phyloP scores from a whole-genome alignment of 2,797 vertebrate species.

The Enteromius afrohamiltoni region DNA sequence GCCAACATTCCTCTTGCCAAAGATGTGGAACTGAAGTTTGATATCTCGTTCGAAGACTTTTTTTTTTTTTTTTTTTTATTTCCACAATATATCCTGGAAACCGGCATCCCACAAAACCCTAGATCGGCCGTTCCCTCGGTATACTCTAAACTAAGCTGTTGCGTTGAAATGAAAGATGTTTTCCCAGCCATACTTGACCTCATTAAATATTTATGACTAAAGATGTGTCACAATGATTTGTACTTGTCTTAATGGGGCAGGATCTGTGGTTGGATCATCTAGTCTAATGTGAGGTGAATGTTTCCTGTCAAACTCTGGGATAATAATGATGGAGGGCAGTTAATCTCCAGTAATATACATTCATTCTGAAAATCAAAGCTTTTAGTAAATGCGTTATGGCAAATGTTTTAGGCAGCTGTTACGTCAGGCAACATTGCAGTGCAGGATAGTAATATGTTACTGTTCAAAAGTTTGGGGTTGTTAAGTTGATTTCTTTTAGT shows the following conservation, averaged over 20 bases:
- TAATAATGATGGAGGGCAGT: neutral
- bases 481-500: no score
- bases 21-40: conserved; percentile 48
- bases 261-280: neutral
- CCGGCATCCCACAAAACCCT: conserved; percentile 4
- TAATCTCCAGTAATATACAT: neutral
- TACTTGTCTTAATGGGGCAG: neutral
- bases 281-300: neutral
- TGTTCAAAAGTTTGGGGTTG: neutral
- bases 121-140: conserved; percentile 15
- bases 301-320: neutral
- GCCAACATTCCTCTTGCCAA: conserved; percentile 62
- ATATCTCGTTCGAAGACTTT: conserved; percentile 1
- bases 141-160: neutral
- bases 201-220: conserved; percentile 59
- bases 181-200: conserved; percentile 47
- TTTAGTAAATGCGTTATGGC: neutral
- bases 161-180: conserved; percentile 42
- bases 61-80: neutral
- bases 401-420: neutral
- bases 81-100: conserved; percentile 24
- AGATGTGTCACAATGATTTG: conserved; percentile 42
- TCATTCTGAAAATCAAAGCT: neutral
- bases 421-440: neutral
- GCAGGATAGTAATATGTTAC: neutral